Conservation (phyloP, 2,113 vertebrate genomes). For the Rhabdomys dilectus region DNA sequence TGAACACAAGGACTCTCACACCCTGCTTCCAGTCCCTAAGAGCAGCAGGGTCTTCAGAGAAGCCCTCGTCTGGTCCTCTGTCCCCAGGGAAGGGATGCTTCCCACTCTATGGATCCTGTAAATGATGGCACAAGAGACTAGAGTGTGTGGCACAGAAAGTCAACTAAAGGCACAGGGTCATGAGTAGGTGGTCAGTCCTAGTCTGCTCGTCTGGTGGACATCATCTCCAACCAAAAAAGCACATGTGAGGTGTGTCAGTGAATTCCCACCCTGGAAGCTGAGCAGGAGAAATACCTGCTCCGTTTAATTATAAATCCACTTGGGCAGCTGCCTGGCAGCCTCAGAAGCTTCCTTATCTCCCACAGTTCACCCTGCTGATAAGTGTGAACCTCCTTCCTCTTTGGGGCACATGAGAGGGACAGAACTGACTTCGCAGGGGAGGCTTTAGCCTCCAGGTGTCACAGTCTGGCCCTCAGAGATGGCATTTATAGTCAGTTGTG, state of each 20-base stretch:
- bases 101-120: not conserved
- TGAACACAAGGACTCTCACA: not conserved
- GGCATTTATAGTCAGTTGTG: constrained; percentile 60
- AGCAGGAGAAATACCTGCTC: not conserved
- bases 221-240: not conserved
- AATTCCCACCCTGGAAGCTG: not conserved
- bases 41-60: not conserved
- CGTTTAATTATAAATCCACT: not conserved
- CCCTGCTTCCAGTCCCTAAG: not conserved
- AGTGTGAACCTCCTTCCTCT: fast-evolving
- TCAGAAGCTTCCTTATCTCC: not conserved
- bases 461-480: not conserved
- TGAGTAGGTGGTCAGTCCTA: not conserved
- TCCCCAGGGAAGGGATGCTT: not conserved
- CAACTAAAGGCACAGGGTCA: not conserved
- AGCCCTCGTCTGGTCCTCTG: not conserved
- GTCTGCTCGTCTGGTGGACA: not conserved
- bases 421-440: not conserved
- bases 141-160: fast-evolving
- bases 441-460: not conserved
- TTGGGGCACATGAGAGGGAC: fast-evolving
- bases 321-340: not conserved
- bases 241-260: not conserved
- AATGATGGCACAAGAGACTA: fast-evolving
- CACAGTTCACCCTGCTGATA: not conserved